phyloP scores from a whole-genome alignment of 2,113 vertebrate species.

The Patagioenas fasciata region DNA sequence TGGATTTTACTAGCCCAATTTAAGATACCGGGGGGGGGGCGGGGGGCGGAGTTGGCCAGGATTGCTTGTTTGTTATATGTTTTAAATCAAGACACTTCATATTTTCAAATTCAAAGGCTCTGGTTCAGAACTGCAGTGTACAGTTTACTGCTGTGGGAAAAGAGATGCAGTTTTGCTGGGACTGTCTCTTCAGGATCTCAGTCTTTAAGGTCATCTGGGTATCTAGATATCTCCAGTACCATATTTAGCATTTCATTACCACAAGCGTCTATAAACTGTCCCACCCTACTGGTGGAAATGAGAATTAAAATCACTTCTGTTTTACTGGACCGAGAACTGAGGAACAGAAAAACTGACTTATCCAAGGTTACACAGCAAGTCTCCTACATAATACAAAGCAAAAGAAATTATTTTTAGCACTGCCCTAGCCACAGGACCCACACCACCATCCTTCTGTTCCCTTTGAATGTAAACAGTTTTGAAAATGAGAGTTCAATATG shows the following conservation, averaged over 20 bases:
- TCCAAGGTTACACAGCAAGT: background rate
- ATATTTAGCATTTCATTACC: background rate
- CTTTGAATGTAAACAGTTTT: conserved; percentile 41
- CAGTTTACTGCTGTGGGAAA: background rate
- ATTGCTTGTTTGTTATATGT: background rate
- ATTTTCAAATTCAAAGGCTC: background rate
- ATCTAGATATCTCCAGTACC: background rate
- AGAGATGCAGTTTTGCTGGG: background rate
- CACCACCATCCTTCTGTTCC: background rate
- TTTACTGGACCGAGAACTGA: background rate
- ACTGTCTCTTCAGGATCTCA: background rate
- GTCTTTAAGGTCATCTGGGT: background rate
- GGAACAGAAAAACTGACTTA: background rate
- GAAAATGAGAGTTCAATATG: conserved; percentile 53
- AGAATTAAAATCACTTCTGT: background rate
- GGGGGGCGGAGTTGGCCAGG: no score
- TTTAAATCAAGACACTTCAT: background rate
- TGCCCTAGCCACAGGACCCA: background rate
- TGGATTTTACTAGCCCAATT: background rate
- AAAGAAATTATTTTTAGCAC: background rate
- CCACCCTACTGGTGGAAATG: background rate
- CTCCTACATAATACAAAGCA: background rate
- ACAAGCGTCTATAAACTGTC: background rate
- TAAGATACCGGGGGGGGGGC: background rate
- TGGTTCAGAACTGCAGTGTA: background rate